phyloP scores from a whole-genome alignment of 92 coral and sea anemone species.

The Anthopleura xanthogrammica region DNA sequence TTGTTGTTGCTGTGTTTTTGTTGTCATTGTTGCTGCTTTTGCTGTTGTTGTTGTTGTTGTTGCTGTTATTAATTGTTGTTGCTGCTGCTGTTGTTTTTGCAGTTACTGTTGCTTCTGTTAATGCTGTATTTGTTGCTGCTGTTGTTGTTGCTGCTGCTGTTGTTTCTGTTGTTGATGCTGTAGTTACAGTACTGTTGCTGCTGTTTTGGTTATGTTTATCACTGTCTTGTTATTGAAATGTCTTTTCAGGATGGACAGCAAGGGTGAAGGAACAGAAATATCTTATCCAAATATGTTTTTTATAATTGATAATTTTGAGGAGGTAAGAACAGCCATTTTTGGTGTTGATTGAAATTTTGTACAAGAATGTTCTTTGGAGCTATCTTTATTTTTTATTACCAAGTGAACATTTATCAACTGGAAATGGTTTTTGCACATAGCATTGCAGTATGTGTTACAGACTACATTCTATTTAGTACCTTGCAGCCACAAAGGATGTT shows the following conservation, averaged over 20 bases:
- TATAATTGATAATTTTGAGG: slow-evolving; percentile 86
- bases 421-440: no score
- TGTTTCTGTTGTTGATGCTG: neutral
- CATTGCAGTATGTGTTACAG: no score
- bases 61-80: no score
- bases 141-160: no score
- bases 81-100: neutral
- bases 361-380: neutral
- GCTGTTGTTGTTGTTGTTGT: no score
- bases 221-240: neutral
- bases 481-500: no score
- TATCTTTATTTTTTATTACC: no score
- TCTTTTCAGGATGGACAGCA: slow-evolving; percentile 75
- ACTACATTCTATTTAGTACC: no score
- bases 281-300: slow-evolving; percentile 84
- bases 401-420: no score
- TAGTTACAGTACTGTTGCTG: no score
- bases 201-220: neutral
- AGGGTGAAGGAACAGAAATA: slow-evolving; percentile 81
- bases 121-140: no score
- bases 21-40: no score
- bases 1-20: neutral
- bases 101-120: neutral
- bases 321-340: slow-evolving; percentile 35
- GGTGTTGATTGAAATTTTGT: neutral